Evolutionary conservation across 2,113 vertebrate species (phyloP), one percentile per base, ranked within the genome.

Genomic region (Eurystomus gularis): DNA sequence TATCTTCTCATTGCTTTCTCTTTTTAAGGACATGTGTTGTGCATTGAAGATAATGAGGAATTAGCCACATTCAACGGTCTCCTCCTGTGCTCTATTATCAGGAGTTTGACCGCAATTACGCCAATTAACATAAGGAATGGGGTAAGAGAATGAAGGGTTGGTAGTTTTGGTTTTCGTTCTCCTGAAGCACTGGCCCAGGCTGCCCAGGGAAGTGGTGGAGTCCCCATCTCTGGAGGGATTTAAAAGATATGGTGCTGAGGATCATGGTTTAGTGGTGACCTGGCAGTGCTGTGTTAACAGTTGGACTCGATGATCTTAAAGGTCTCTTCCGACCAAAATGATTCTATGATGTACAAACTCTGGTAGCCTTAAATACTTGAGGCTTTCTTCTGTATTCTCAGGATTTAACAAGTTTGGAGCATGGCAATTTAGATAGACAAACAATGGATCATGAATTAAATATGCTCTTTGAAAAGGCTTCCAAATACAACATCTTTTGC

Each of bases 51-150:
- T 13, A 33, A 28, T 9, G 15, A 91, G 23, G 60, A 78, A 11
- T 10, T 52, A 40, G 14, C 54, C 9, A 10, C 2, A 6, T 26
- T 16, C 0, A 0, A 1, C 5, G 5, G 6, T 48, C 7, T 6
- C 44, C 26, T 40, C 61, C n/a, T 20, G 6, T 77, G 39, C 37
- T 52, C 15, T 3, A 2, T 25, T 40, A 49, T n/a, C 40, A 77
- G 21, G 4, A 3, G 6, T 46, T 35, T 44, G 49, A 37, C 23
- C 61, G 35, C 17, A 86, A 26, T 85, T 58, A 35, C 17, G 72
- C 44, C 17, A 48, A 66, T 52, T 86, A 71, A 62, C 11, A 15
- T 15, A 13, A 51, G 20, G n/a, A 72, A 42, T 5, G 5, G 5
- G 40, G 15, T 11, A 31, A 49, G 29, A 55, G 23, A 6, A 8